These are phyloP conservation scores for Ametastegia equiseti DNA, from an alignment of 2,888 invertebrate genomes.

Conservation along the genomic window DNA sequence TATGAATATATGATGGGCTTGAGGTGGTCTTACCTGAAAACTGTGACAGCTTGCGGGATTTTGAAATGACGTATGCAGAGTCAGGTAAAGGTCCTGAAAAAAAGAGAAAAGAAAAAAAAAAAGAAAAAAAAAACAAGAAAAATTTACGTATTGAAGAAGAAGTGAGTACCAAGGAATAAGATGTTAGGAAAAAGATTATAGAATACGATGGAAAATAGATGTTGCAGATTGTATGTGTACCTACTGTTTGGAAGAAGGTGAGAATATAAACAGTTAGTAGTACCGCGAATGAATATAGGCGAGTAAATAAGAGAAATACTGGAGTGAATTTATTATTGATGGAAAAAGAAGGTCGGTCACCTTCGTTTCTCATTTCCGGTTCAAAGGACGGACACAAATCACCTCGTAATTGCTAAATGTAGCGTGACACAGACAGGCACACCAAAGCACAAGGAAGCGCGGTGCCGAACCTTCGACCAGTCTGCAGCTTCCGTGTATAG, in stretches of 20 bases:
- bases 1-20: neutral
- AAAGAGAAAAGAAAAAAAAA: no score
- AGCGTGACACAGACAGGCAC: conserved; percentile 61
- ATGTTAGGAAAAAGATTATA: neutral
- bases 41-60: neutral
- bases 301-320: conserved; percentile 36
- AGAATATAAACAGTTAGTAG: neutral
- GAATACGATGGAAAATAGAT: neutral
- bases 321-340: conserved; percentile 57
- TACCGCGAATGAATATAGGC: conserved; percentile 8
- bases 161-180: neutral
- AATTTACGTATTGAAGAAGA: neutral
- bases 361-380: conserved; percentile 68
- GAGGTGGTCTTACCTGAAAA: neutral
- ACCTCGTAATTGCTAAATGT: conserved; percentile 67
- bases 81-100: neutral
- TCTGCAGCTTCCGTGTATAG: conserved; percentile 50
- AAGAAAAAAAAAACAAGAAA: no score
- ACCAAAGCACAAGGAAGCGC: conserved; percentile 54
- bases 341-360: conserved; percentile 61
- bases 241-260: neutral
- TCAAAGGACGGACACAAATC: conserved; percentile 64
- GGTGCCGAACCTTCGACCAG: conserved; percentile 7
- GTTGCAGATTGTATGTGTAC: neutral
- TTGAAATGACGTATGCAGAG: neutral